A percentile compares a stretch with the other conserved stretches of the same genome.
Evolutionary conservation across 2,113 vertebrate species (phyloP).

Genomic region (Macaca mulatta): DNA sequence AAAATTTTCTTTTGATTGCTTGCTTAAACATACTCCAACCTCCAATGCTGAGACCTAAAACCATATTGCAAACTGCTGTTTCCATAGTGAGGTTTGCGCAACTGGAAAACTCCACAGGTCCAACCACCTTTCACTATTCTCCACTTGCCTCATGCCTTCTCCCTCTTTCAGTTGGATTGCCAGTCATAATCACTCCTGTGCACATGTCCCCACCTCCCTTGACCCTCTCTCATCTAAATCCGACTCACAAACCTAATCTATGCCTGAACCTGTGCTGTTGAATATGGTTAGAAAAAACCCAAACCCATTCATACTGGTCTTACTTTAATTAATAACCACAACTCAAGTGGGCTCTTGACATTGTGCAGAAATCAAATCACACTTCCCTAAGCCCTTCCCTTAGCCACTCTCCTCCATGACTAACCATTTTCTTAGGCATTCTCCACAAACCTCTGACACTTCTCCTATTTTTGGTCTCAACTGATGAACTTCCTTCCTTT

Average conservation of each 20-base stretch:
- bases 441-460: background rate
- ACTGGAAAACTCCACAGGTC: background rate
- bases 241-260: background rate
- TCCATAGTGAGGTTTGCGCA: background rate
- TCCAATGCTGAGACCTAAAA: background rate
- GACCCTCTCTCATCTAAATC: background rate
- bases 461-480: background rate
- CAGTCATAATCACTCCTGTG: background rate
- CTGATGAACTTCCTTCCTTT: background rate
- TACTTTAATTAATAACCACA: background rate
- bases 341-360: background rate
- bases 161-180: background rate
- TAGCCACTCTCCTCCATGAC: background rate
- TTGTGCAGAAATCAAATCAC: background rate
- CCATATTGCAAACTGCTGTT: background rate
- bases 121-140: background rate
- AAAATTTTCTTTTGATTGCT: background rate
- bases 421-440: background rate
- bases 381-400: background rate
- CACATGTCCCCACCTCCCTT: background rate
- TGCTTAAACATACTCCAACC: background rate
- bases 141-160: background rate
- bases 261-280: background rate
- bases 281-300: background rate
- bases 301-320: background rate